phyloP scores from a whole-genome alignment of 2,888 invertebrate species.

The Cistogaster globosa region DNA sequence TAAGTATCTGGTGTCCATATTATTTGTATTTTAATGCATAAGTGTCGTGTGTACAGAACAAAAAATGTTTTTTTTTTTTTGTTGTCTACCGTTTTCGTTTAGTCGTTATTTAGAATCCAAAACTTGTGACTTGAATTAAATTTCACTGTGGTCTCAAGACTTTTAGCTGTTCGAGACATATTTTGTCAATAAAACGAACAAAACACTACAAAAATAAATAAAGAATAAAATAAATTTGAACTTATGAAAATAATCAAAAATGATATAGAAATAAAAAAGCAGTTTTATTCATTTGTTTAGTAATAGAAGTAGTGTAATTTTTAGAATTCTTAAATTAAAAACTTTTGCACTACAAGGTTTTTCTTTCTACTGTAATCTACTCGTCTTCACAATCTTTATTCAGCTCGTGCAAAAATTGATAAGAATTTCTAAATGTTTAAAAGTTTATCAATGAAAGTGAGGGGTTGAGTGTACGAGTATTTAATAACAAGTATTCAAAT shows the following conservation, averaged over 20 bases:
- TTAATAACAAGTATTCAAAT: neutral
- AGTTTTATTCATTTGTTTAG: slow-evolving; percentile 59
- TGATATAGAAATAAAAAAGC: slow-evolving; percentile 28
- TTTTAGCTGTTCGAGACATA: slow-evolving; percentile 64
- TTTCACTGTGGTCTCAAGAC: slow-evolving; percentile 60
- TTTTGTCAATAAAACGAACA: slow-evolving; percentile 64
- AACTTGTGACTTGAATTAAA: slow-evolving; percentile 70
- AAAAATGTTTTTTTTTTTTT: neutral
- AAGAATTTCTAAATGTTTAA: slow-evolving; percentile 25
- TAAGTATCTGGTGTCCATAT: neutral
- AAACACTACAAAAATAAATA: slow-evolving; percentile 37
- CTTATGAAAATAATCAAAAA: slow-evolving; percentile 41
- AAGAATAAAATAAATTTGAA: slow-evolving; percentile 16
- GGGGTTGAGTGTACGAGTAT: neutral
- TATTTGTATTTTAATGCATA: neutral
- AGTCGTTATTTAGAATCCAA: slow-evolving; percentile 42
- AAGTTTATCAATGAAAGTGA: neutral
- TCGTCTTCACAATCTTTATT: slow-evolving; percentile 5
- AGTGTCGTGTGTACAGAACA: slow-evolving; percentile 14
- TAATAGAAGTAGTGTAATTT: slow-evolving; percentile 44
- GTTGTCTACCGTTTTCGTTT: neutral
- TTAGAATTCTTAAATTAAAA: slow-evolving; percentile 43
- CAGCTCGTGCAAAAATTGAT: slow-evolving; percentile 40
- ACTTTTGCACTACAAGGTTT: slow-evolving; percentile 28
- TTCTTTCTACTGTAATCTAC: neutral